These are phyloP conservation scores for Patella vulgata DNA, from an alignment of 1,140 invertebrate species.

Conservation along the genomic window DNA sequence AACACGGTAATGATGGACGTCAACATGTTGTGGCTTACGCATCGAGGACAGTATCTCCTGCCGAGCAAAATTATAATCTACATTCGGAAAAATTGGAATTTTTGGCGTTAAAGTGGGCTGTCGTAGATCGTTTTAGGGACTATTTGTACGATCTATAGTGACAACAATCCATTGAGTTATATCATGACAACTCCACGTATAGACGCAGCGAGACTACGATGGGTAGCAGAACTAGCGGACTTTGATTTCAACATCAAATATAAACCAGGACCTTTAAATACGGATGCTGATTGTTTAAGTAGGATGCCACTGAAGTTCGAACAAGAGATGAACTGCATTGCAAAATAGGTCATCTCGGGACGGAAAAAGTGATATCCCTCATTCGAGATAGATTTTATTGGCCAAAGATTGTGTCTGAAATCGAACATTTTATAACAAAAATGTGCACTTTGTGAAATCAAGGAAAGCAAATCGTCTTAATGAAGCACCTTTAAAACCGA, in stretches of 20 bases:
- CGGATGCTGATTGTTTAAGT: too few relatives aligned
- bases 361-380: conserved; percentile 15
- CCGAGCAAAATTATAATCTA: conserved; percentile 24
- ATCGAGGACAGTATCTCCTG: conserved; percentile 23
- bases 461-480: background rate
- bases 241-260: conserved; percentile 23
- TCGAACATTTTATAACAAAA: conserved; percentile 15
- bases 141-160: conserved; percentile 24
- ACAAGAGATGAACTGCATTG: conserved; percentile 25
- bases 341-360: conserved; percentile 30
- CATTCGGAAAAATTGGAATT: conserved; percentile 35
- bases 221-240: conserved; percentile 25
- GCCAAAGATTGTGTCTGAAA: conserved; percentile 18
- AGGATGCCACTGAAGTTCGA: conserved; percentile 19
- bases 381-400: conserved; percentile 27
- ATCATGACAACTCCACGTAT: conserved; percentile 17
- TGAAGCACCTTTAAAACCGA: conserved; percentile 21
- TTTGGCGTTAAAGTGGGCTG: conserved; percentile 33
- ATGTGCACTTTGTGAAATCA: conserved; percentile 13
- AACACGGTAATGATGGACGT: conserved; percentile 40
- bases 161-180: conserved; percentile 24
- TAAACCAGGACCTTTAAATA: conserved; percentile 3
- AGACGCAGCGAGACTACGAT: conserved; percentile 5
- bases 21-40: conserved; percentile 29
- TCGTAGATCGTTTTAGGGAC: conserved; percentile 15